These are phyloP conservation scores for Monoplex corrugatus DNA, from an alignment of 2,888 invertebrate species.

Conservation along the genomic window DNA sequence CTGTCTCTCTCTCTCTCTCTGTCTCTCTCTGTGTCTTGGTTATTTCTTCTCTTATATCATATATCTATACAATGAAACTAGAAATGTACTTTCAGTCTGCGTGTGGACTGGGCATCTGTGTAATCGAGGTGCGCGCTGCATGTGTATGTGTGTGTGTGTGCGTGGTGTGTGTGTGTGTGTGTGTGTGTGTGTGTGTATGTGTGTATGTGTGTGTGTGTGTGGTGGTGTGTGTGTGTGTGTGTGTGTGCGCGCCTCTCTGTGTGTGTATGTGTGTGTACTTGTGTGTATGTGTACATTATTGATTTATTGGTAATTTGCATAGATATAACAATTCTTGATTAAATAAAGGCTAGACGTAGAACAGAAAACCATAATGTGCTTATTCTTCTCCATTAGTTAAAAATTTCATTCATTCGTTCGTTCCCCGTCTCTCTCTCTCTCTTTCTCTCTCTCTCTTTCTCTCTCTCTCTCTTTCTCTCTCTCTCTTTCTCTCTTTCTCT, in stretches of 20 bases:
- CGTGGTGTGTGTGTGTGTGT: not conserved
- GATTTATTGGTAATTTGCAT: not conserved
- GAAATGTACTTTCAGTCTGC: no score
- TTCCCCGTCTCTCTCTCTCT: not conserved
- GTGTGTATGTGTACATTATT: not conserved
- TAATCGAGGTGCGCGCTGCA: no score
- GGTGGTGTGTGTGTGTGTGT: not conserved
- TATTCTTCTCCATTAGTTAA: no score
- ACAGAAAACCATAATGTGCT: not conserved
- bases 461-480: no score
- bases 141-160: not conserved
- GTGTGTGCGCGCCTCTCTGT: not conserved
- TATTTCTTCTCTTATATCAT: no score
- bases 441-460: no score
- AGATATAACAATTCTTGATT: not conserved
- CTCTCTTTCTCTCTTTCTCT: not conserved
- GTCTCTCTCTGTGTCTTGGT: no score
- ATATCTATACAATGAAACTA: no score
- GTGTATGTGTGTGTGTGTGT: slow-evolving; percentile 29
- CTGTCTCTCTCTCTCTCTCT: no score
- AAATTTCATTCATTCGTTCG: no score
- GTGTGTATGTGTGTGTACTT: not conserved
- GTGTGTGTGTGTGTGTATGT: slow-evolving; percentile 8
- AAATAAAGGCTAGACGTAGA: not conserved
- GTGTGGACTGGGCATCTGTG: no score